Evolutionary conservation across 2,888 invertebrate species (phyloP).

Genomic region (Meta bourneti): DNA sequence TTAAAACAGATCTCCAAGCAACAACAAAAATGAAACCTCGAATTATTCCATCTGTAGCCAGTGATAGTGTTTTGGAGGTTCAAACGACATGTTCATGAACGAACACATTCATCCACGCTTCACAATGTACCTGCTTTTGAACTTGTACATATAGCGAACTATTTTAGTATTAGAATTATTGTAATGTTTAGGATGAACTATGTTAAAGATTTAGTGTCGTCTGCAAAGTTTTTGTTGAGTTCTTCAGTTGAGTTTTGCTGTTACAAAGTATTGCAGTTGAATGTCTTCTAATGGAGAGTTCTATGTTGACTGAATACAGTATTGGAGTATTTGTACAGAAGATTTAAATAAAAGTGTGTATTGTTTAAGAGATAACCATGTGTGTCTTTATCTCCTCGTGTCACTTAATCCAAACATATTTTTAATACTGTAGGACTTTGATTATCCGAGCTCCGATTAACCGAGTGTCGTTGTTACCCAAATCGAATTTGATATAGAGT

Average conservation of each 20-base stretch:
- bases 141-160: constrained; percentile 38
- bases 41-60: neutral
- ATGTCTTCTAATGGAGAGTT: constrained; percentile 45
- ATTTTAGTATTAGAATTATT: constrained; percentile 46
- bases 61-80: neutral
- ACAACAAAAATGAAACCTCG: neutral
- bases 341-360: constrained; percentile 73
- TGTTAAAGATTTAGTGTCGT: constrained; percentile 22
- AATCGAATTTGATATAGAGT: too few relatives aligned
- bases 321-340: constrained; percentile 67
- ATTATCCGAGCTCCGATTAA: too few relatives aligned
- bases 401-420: too few relatives aligned
- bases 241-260: constrained; percentile 67
- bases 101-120: constrained; percentile 6
- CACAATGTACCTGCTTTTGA: constrained; percentile 54
- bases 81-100: neutral
- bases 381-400: too few relatives aligned
- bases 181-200: constrained; percentile 36
- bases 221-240: constrained; percentile 37
- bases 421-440: too few relatives aligned
- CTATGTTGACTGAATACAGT: constrained; percentile 56
- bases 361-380: constrained; percentile 22
- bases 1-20: too few relatives aligned
- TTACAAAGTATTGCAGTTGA: constrained; percentile 59
- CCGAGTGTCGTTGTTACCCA: too few relatives aligned